phyloP scores from a whole-genome alignment of 2,797 vertebrate genomes.

The Phalanger gymnotis region DNA sequence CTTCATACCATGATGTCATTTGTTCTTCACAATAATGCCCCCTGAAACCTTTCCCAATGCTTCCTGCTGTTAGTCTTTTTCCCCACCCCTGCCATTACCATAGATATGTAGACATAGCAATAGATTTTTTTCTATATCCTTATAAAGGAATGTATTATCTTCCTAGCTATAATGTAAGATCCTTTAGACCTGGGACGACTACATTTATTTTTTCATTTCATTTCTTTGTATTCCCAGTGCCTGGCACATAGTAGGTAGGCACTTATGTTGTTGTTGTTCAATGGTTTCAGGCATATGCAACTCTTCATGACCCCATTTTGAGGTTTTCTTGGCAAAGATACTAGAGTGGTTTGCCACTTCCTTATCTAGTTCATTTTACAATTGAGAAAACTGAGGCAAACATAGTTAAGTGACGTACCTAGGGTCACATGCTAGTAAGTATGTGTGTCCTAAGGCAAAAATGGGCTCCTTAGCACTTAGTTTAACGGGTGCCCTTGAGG shows the following conservation, averaged over 20 bases:
- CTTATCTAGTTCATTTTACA: neutral
- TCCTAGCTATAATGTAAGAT: neutral
- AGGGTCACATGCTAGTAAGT: neutral
- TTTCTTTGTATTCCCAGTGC: neutral
- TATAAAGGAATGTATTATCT: neutral
- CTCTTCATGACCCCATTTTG: neutral
- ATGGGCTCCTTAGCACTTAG: no score
- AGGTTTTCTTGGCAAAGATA: neutral
- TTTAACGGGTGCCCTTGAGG: no score
- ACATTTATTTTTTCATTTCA: neutral
- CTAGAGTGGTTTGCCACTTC: neutral
- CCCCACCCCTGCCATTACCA: neutral
- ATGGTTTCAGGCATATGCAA: neutral
- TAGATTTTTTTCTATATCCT: neutral
- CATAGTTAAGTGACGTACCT: neutral
- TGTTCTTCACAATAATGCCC: neutral
- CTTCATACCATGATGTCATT: neutral
- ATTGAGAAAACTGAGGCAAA: neutral
- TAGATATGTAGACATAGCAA: no score
- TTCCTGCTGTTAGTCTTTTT: neutral
- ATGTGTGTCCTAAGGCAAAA: no score
- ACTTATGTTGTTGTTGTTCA: neutral
- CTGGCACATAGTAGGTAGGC: neutral
- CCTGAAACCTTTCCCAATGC: neutral
- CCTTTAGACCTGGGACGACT: neutral